phyloP scores from a whole-genome alignment of 1,140 invertebrate species.

The Formica selysi region DNA sequence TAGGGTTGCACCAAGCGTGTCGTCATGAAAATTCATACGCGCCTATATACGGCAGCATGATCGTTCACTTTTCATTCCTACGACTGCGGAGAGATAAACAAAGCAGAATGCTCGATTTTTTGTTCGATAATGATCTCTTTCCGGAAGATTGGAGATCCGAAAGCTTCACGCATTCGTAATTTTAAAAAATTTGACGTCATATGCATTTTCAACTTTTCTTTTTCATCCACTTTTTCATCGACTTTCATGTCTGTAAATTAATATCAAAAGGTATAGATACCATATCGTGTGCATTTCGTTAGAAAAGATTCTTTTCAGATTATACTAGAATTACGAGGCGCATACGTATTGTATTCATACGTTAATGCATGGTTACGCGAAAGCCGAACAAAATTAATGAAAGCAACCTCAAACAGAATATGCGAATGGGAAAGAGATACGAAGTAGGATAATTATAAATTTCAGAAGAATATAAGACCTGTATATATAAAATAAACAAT shows the following conservation, averaged over 20 bases:
- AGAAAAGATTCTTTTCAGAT: conserved; percentile 2
- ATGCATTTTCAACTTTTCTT: neutral
- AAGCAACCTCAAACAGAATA: conserved; percentile 32
- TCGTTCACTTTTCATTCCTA: conserved; percentile 8
- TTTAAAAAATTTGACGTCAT: neutral
- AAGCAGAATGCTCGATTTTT: neutral
- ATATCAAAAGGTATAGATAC: neutral
- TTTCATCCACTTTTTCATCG: neutral
- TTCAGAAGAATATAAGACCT: neutral
- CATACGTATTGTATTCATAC: neutral
- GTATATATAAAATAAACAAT: neutral
- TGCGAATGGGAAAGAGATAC: neutral
- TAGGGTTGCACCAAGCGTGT: conserved; percentile 35
- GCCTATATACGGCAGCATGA: neutral
- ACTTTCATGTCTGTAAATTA: conserved; percentile 4
- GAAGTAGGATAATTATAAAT: conserved; percentile 24
- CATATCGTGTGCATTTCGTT: neutral
- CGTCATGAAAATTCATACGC: conserved; percentile 71
- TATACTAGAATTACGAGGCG: conserved; percentile 5
- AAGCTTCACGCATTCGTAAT: conserved; percentile 19
- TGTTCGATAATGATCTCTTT: neutral
- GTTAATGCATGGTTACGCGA: neutral
- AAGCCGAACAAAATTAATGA: conserved; percentile 57
- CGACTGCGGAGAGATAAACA: neutral
- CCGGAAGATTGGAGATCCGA: neutral